Percentiles rank a stretch among this genome's conserved stretches.
Conservation (phyloP, 2,113 vertebrate genomes). For the Nothobranchius furzeri region DNA sequence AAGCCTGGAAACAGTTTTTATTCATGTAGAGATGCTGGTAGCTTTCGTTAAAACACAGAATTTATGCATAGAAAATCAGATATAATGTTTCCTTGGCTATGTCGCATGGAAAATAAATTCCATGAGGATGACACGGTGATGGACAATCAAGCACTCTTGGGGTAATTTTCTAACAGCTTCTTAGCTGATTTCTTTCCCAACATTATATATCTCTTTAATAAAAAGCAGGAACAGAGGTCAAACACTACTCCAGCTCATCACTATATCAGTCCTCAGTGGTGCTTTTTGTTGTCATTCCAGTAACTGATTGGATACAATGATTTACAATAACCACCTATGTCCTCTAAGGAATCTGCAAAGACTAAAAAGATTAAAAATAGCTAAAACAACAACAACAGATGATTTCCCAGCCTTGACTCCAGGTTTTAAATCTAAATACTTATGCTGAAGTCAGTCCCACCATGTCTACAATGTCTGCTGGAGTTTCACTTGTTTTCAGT, state of each 20-base stretch:
- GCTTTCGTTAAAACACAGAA: slow-evolving; percentile 34
- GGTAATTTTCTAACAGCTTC: slow-evolving; percentile 68
- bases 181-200: slow-evolving; percentile 56
- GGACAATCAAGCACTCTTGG: slow-evolving; percentile 44
- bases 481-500: slow-evolving; percentile 12
- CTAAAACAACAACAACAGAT: slow-evolving; percentile 27
- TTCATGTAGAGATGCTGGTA: slow-evolving; percentile 19
- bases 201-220: slow-evolving; percentile 68
- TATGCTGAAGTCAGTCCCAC: slow-evolving; percentile 48
- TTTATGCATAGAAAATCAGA: slow-evolving; percentile 1
- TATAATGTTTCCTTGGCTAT: neutral
- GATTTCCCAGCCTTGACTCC: slow-evolving; percentile 18
- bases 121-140: slow-evolving; percentile 62
- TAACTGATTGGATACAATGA: slow-evolving; percentile 60
- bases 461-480: slow-evolving; percentile 26
- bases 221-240: slow-evolving; percentile 70
- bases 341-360: slow-evolving; percentile 15
- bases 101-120: slow-evolving; percentile 45
- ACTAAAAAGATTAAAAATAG: slow-evolving; percentile 28
- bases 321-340: slow-evolving; percentile 72
- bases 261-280: slow-evolving; percentile 45
- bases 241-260: slow-evolving; percentile 54
- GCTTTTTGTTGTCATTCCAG: slow-evolving; percentile 72
- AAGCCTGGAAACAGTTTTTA: slow-evolving; percentile 12
- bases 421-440: slow-evolving; percentile 44